Percentiles rank a stretch among this genome's conserved stretches.
phyloP scores from a whole-genome alignment of 2,888 invertebrate species.

The Ecliptopera silaceata region DNA sequence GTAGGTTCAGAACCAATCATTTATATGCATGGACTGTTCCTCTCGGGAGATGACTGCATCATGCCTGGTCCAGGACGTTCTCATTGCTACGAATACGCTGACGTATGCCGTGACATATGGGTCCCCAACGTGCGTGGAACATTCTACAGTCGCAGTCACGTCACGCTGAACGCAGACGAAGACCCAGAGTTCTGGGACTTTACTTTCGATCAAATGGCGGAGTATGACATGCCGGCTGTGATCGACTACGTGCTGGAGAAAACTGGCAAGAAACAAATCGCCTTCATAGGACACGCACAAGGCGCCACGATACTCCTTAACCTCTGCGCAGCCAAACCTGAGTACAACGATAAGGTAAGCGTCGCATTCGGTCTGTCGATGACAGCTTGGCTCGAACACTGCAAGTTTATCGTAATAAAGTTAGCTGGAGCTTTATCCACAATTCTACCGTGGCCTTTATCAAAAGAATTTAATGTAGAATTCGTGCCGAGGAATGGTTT shows the following conservation, averaged over 20 bases:
- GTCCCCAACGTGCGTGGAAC: constrained; percentile 37
- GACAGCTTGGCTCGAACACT: constrained; percentile 40
- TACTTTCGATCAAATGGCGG: constrained; percentile 44
- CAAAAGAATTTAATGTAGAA: constrained; percentile 31
- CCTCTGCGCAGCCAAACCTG: constrained; percentile 43
- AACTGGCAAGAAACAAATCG: constrained; percentile 38
- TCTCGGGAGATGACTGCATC: constrained; percentile 44
- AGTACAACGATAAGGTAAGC: constrained; percentile 48
- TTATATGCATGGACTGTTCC: constrained; percentile 43
- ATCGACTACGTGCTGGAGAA: constrained; percentile 46
- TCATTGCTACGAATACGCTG: constrained; percentile 45
- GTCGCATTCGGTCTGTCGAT: constrained; percentile 45
- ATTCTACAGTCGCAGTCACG: constrained; percentile 32
- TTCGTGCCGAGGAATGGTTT: constrained; percentile 35
- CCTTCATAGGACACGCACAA: constrained; percentile 47
- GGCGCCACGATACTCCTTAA: constrained; percentile 39
- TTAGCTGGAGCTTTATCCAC: constrained; percentile 31
- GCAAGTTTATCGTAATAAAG: constrained; percentile 38
- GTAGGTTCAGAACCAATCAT: constrained; percentile 28
- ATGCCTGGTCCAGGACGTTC: constrained; percentile 41
- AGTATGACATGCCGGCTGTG: constrained; percentile 43
- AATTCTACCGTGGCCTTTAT: constrained; percentile 9
- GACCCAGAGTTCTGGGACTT: constrained; percentile 45
- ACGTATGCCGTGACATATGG: constrained; percentile 42
- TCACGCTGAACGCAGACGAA: constrained; percentile 32